Evolutionary conservation across 2,888 invertebrate species (phyloP).

Genomic region (Rhagium mordax): DNA sequence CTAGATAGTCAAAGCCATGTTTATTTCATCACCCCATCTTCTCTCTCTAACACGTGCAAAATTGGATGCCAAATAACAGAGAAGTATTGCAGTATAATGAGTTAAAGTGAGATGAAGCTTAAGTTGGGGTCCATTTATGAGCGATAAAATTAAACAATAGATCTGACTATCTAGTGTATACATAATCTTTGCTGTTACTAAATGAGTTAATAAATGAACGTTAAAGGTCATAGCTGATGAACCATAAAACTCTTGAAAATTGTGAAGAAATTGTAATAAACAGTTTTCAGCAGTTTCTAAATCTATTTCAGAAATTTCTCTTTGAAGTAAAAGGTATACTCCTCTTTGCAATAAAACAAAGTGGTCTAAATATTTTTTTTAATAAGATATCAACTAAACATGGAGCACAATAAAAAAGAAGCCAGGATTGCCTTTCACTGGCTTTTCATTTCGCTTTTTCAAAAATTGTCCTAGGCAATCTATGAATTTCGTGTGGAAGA

Average conservation of each 20-base stretch:
- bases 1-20: no score
- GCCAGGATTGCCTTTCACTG: constrained; percentile 12
- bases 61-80: no score
- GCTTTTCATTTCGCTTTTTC: constrained; percentile 23
- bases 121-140: no score
- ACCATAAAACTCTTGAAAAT: constrained; percentile 10
- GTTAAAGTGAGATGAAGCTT: no score
- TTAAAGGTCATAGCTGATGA: constrained; percentile 16
- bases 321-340: constrained; percentile 6
- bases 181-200: not conserved
- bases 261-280: constrained; percentile 3
- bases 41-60: no score
- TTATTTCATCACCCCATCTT: no score
- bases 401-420: constrained; percentile 12
- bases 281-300: constrained; percentile 6
- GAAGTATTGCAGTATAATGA: no score
- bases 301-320: constrained; percentile 11
- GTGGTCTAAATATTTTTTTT: constrained; percentile 14
- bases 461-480: not conserved
- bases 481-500: constrained; percentile 20
- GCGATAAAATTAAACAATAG: no score
- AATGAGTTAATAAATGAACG: constrained; percentile 2
- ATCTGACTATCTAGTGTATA: no score
- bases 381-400: constrained; percentile 1
- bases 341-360: constrained; percentile 16